Conservation (phyloP, 1,140 invertebrate species). For the Orchesella cincta region DNA sequence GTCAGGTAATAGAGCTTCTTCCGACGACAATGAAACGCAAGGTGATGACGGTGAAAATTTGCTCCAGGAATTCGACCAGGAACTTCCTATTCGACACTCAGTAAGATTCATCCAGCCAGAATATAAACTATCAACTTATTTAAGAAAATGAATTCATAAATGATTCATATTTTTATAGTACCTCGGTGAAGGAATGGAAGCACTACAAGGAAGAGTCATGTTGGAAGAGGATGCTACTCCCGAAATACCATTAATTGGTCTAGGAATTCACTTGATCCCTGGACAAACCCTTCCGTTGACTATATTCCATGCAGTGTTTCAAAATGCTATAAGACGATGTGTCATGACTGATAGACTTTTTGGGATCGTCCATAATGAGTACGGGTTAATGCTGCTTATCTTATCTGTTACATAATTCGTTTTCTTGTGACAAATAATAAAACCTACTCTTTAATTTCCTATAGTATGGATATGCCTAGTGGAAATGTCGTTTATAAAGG, state of each 20-base stretch:
- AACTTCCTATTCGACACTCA: conserved; percentile 43
- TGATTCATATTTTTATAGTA: conserved; percentile 59
- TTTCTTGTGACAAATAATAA: not conserved
- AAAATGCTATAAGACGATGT: conserved; percentile 62
- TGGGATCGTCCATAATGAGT: conserved; percentile 61
- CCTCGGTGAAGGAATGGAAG: conserved; percentile 66
- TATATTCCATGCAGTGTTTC: conserved; percentile 61
- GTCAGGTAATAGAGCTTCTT: not conserved
- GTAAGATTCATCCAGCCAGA: conserved; percentile 33
- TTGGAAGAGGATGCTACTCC: conserved; percentile 59
- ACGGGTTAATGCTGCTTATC: conserved; percentile 20
- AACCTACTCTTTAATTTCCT: not conserved
- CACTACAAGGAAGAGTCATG: conserved; percentile 64
- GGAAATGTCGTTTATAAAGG: conserved; percentile 32
- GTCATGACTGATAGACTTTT: conserved; percentile 65
- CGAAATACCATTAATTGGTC: conserved; percentile 64
- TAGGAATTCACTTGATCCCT: conserved; percentile 68
- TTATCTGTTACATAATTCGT: conserved; percentile 1
- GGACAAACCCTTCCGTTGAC: conserved; percentile 73
- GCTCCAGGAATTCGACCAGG: conserved; percentile 35
- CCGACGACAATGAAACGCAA: not conserved
- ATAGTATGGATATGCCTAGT: conserved; percentile 36
- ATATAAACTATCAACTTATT: not conserved
- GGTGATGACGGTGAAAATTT: not conserved
- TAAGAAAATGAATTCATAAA: not conserved